Evolutionary conservation across 2,888 invertebrate genomes (phyloP).

Genomic region (Lapara coniferarum): DNA sequence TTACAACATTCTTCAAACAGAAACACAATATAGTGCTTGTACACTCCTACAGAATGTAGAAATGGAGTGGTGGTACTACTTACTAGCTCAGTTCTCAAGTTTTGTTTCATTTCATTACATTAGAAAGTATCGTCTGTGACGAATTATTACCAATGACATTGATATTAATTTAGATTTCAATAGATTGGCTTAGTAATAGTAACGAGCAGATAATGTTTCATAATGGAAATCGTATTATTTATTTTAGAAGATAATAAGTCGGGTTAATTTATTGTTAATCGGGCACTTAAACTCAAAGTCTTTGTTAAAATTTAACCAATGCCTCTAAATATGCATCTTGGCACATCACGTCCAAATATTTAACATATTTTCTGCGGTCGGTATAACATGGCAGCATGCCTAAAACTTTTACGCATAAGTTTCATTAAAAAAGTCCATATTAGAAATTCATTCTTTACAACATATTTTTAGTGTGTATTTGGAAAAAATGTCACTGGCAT

Average conservation of each 20-base stretch:
- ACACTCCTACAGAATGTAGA: too few species aligned
- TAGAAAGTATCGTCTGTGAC: conserved; percentile 12
- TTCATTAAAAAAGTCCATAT: not conserved
- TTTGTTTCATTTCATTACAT: not conserved
- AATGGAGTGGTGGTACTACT: too few species aligned
- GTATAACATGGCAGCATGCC: conserved; percentile 8
- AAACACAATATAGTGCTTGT: too few species aligned
- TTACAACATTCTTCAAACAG: too few species aligned
- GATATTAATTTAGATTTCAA: conserved; percentile 9
- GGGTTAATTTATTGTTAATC: not conserved
- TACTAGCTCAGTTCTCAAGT: too few species aligned
- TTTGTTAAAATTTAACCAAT: not conserved
- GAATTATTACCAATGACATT: conserved; percentile 12
- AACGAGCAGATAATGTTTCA: not conserved
- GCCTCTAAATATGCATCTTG: not conserved
- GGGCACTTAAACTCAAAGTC: too few species aligned
- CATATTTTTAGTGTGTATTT: not conserved
- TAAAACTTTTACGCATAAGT: conserved; percentile 11
- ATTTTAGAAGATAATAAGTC: not conserved
- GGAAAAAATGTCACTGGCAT: not conserved
- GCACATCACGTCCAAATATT: not conserved
- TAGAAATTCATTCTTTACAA: not conserved
- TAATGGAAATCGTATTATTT: not conserved
- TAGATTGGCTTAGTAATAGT: not conserved
- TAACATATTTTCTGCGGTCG: not conserved